Conservation (phyloP, 2,113 vertebrate species). For the Struthio camelus region DNA sequence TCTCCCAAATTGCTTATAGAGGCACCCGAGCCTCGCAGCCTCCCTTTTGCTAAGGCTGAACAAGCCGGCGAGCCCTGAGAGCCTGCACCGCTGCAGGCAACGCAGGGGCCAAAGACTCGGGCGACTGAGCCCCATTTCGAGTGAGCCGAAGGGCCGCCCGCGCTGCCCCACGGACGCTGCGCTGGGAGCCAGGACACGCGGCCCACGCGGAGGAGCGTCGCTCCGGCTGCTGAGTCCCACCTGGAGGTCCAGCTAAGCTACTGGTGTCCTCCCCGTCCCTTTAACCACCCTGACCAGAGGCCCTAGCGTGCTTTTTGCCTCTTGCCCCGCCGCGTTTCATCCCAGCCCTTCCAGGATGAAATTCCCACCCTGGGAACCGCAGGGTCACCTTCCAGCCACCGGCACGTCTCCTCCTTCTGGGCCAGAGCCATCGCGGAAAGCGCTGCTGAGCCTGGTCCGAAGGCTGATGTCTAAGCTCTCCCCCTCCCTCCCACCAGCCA, state of each 20-base stretch:
- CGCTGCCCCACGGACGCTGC: too few species aligned
- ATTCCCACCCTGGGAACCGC: not conserved
- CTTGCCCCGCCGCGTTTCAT: not conserved
- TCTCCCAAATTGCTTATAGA: too few species aligned
- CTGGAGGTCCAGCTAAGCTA: not conserved
- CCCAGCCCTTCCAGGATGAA: not conserved
- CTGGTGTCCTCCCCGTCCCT: fast-evolving
- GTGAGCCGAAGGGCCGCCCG: too few species aligned
- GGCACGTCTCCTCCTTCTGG: not conserved
- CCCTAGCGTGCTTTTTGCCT: not conserved
- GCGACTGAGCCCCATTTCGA: too few species aligned
- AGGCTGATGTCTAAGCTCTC: not conserved
- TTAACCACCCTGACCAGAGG: not conserved
- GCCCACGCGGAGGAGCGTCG: too few species aligned
- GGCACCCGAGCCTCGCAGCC: too few species aligned
- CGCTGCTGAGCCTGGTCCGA: not conserved
- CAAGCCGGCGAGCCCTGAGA: too few species aligned
- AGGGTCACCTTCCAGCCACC: not conserved
- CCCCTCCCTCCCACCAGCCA: not conserved
- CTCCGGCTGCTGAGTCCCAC: not conserved
- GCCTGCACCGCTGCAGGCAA: too few species aligned
- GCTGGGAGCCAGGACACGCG: too few species aligned
- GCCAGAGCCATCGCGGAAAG: not conserved
- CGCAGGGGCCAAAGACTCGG: too few species aligned
- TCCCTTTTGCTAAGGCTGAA: too few species aligned